phyloP scores from a whole-genome alignment of 2,113 vertebrate species.

The Albula goreensis region DNA sequence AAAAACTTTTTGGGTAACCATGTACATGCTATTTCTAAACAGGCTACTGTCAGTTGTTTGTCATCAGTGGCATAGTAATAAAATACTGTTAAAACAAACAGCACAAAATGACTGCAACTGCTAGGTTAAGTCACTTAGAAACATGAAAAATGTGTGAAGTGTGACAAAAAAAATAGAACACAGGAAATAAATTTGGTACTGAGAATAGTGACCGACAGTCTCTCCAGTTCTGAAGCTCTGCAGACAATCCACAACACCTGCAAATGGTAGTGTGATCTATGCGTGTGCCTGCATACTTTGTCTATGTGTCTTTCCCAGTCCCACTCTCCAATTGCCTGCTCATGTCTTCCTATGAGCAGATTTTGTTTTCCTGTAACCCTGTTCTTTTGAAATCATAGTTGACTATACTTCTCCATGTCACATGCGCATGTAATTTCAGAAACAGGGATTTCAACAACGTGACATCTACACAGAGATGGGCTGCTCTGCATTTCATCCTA shows the following conservation, averaged over 20 bases:
- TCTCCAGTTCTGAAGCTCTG: not conserved
- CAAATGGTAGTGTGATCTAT: not conserved
- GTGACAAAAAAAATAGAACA: not conserved
- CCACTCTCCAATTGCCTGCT: not conserved
- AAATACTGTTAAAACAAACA: no score
- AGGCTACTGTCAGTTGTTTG: not conserved
- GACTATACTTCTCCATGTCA: not conserved
- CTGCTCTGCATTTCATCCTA: not conserved
- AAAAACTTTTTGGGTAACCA: not conserved
- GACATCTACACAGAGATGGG: not conserved
- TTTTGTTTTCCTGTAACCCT: not conserved
- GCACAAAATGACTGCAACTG: not conserved
- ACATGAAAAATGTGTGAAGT: not conserved
- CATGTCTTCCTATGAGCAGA: not conserved
- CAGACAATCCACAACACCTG: not conserved
- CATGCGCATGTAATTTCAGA: not conserved
- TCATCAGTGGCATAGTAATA: not conserved
- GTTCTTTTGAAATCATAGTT: not conserved
- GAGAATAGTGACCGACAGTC: not conserved
- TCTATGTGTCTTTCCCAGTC: not conserved
- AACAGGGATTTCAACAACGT: not conserved
- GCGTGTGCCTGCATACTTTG: not conserved
- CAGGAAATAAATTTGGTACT: not conserved
- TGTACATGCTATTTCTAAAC: not conserved
- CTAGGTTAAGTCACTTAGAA: not conserved